A percentile compares a stretch with the other conserved stretches of the same genome.
Conservation (phyloP, 2,113 vertebrate species). For the Carlito syrichta region DNA sequence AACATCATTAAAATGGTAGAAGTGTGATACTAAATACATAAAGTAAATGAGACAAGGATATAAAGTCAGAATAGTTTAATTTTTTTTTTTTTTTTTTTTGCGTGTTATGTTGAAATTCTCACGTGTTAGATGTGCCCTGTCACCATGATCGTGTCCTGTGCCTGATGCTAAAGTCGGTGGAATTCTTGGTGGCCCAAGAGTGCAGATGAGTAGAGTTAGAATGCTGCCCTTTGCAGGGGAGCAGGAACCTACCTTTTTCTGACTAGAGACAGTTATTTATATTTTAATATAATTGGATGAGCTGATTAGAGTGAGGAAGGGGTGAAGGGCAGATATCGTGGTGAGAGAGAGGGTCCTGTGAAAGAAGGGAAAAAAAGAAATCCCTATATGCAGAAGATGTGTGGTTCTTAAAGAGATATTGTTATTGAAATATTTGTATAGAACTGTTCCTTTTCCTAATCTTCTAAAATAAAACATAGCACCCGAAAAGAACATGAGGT, state of each 20-base stretch:
- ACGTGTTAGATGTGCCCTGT: background rate
- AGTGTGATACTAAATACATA: background rate
- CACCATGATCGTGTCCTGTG: background rate
- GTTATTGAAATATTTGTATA: background rate
- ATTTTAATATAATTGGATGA: background rate
- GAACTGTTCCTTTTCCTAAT: background rate
- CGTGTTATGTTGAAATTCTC: background rate
- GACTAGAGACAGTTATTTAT: background rate
- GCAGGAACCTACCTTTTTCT: background rate
- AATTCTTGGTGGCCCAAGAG: background rate
- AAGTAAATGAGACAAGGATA: background rate
- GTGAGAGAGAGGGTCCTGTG: background rate
- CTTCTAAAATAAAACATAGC: background rate
- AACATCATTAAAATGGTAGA: background rate
- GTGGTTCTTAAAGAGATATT: background rate
- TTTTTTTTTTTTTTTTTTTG: too few species aligned
- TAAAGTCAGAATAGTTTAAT: background rate
- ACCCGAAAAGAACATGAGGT: background rate
- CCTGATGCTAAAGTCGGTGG: background rate
- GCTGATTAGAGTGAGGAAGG: background rate
- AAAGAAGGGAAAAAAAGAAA: background rate
- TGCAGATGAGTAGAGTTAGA: background rate
- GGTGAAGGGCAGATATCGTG: background rate
- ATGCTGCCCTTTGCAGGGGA: background rate
- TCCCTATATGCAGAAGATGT: background rate